Base-by-base conservation (phyloP, 2,888 invertebrate genomes). In the Eurytoma californica region DNA sequence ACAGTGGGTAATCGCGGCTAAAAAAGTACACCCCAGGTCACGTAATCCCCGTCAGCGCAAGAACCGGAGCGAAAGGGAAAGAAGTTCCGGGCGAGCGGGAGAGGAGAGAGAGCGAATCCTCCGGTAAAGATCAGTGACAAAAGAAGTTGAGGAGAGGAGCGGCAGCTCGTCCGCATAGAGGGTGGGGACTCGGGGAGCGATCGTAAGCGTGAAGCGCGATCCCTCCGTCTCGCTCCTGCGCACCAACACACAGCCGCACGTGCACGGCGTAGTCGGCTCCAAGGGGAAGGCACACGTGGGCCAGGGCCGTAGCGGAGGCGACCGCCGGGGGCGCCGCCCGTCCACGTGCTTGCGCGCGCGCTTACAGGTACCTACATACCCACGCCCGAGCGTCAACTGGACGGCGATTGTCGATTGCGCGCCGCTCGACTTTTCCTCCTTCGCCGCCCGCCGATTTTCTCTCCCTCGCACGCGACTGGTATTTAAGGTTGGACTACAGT, bases 311-410 rank as follows among this genome's bases (percentile, higher is more conserved):
- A 84, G 55, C 79, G 68, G 49, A 76, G 76, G 28, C 63, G n/a
- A 77, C 58, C 83, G 85, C 86, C 87, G 88, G 89, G 87, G 47
- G 39, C 3, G 63, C 63, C 7, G 47, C 47, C 39, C 39, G 47
- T n/a, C 39, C 39, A 39, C 39, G 53, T n/a, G 53, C 16, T 14
- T n/a, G 53, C n/a, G 4, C 3, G 53, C 53, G 53, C 53, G 53
- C 53, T n/a, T n/a, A 14, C 53, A 53, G 53, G 16, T 14, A n/a
- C 51, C 84, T 86, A 55, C 30, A 73, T 77, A 39, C 39, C 77
- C 81, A 79, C 81, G 68, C 82, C 83, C 80, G 83, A 88, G 88
- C 91, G 92, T 92, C 92, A 92, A 58, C 67, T 67, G 74, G 16
- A 16, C 60, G 24, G 18, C 51, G 61, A 28, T 49, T 30, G 30